A percentile compares a stretch with the other conserved stretches of the same genome.
Conservation (phyloP, 2,113 vertebrate genomes). For the Synodontis membranacea region DNA sequence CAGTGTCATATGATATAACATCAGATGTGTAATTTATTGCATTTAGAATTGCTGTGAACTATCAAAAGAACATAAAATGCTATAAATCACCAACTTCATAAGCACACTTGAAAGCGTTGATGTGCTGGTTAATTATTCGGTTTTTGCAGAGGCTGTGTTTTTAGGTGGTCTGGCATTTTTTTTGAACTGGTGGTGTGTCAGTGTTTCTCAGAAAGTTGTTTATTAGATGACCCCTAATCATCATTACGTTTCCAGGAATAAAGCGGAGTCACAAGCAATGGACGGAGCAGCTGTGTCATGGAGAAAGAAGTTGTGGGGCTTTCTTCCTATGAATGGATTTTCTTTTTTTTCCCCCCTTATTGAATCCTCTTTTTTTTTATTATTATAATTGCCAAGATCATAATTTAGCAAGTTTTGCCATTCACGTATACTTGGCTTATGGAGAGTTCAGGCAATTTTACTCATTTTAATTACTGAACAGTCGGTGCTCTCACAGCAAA, state of each 20-base stretch:
- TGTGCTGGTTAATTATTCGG: not conserved
- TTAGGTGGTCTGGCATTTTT: not conserved
- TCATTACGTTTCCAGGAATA: constrained; percentile 24
- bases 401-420: not conserved
- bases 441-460: too few species aligned
- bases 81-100: not conserved
- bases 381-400: not conserved
- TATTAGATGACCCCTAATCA: constrained; percentile 32
- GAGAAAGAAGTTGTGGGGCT: not conserved
- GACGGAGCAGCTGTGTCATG: not conserved
- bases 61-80: not conserved
- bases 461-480: not conserved
- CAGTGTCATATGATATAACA: not conserved
- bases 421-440: not conserved
- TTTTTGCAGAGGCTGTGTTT: not conserved
- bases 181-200: constrained; percentile 38
- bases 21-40: not conserved
- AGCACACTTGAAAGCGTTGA: not conserved
- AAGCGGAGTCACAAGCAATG: not conserved
- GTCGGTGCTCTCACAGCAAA: not conserved
- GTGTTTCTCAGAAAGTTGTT: not conserved
- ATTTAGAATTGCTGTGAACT: not conserved
- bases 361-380: not conserved
- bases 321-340: not conserved
- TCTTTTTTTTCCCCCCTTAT: not conserved